phyloP scores from a whole-genome alignment of 2,797 vertebrate genomes.

The Euthynnus affinis region DNA sequence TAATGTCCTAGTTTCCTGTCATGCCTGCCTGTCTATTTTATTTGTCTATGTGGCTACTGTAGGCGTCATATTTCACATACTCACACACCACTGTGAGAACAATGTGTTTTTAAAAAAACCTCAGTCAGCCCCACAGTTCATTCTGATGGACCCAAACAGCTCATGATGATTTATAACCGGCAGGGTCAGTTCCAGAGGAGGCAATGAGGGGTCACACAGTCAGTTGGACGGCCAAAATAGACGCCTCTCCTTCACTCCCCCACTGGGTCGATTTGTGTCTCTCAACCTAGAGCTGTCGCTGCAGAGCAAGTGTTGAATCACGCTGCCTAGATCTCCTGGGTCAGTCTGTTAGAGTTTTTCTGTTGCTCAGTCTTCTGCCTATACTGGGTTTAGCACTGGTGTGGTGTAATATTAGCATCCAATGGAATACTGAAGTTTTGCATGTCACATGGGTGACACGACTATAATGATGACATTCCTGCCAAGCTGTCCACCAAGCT shows the following conservation, averaged over 20 bases:
- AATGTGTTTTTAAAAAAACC: slow-evolving; percentile 24
- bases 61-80: slow-evolving; percentile 38
- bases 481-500: slow-evolving; percentile 24
- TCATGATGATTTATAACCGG: slow-evolving; percentile 64
- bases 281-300: slow-evolving; percentile 31
- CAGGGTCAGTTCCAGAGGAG: slow-evolving; percentile 50
- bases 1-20: slow-evolving; percentile 1
- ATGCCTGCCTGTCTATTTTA: not conserved
- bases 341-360: slow-evolving; percentile 22
- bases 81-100: slow-evolving; percentile 27
- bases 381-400: slow-evolving; percentile 20
- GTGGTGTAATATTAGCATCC: slow-evolving; percentile 41
- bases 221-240: slow-evolving; percentile 67
- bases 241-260: slow-evolving; percentile 24
- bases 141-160: slow-evolving; percentile 47
- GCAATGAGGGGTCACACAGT: slow-evolving; percentile 50
- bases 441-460: slow-evolving; percentile 27
- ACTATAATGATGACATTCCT: slow-evolving; percentile 24
- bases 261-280: slow-evolving; percentile 41
- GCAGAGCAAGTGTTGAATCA: slow-evolving; percentile 41
- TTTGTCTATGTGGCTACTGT: slow-evolving; percentile 32
- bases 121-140: slow-evolving; percentile 26
- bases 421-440: slow-evolving; percentile 25
- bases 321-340: not conserved
- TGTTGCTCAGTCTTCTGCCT: slow-evolving; percentile 15